Evolutionary conservation across 2,113 vertebrate species (phyloP).

Genomic region (Actenoides lindsayi): DNA sequence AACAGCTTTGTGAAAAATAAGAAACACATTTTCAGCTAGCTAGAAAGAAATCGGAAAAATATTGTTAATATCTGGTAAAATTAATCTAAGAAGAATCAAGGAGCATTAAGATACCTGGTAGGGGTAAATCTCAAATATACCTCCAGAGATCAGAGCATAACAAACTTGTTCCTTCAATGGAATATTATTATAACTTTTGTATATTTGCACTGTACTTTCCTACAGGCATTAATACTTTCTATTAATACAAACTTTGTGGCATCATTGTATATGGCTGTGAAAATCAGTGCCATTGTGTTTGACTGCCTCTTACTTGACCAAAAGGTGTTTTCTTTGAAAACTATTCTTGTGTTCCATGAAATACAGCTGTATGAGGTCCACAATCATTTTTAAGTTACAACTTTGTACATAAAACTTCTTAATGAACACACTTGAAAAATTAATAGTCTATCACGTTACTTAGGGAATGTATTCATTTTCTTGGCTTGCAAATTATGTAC

Average conservation of each 20-base stretch:
- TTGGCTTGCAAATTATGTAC: background rate
- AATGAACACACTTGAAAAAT: background rate
- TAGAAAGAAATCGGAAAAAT: background rate
- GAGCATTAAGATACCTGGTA: background rate
- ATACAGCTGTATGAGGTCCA: background rate
- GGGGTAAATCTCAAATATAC: background rate
- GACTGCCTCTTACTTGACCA: background rate
- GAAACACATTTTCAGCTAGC: background rate
- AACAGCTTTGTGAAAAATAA: background rate
- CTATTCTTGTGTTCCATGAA: background rate
- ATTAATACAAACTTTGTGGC: background rate
- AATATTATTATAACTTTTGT: background rate
- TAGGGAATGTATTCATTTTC: background rate
- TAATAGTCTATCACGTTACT: background rate
- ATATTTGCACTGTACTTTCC: background rate
- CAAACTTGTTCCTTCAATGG: background rate
- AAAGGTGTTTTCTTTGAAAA: background rate
- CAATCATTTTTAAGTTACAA: background rate
- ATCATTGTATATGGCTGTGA: background rate
- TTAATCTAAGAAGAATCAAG: background rate
- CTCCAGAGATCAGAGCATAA: background rate
- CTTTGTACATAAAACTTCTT: background rate
- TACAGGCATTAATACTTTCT: background rate
- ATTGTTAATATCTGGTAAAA: background rate
- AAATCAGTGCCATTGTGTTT: background rate